Percentiles rank a stretch among this genome's conserved stretches.
phyloP scores from a whole-genome alignment of 2,888 invertebrate genomes.

The Catocala fraxini region DNA sequence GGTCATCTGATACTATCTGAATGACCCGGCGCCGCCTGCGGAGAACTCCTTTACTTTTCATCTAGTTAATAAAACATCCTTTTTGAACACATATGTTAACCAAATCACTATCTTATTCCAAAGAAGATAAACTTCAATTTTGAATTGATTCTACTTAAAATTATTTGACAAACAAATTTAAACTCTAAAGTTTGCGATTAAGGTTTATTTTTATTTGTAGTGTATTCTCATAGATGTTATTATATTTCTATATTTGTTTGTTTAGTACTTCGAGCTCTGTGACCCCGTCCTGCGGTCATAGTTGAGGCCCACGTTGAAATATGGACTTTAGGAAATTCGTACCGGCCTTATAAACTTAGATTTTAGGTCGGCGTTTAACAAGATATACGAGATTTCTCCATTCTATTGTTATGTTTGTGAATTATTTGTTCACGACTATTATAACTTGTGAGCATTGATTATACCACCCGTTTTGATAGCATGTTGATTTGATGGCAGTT shows the following conservation, averaged over 20 bases:
- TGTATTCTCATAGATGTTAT: conserved; percentile 16
- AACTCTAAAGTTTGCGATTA: background rate
- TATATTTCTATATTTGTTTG: conserved; percentile 53
- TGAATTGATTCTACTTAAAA: background rate
- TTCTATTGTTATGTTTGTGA: conserved; percentile 14
- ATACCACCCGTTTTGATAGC: too few relatives aligned
- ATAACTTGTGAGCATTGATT: conserved; percentile 8
- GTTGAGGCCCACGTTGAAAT: conserved; percentile 63
- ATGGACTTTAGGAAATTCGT: conserved; percentile 58
- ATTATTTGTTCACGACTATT: conserved; percentile 15
- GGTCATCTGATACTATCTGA: conserved; percentile 76
- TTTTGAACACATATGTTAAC: background rate
- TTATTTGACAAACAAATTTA: background rate
- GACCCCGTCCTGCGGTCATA: conserved; percentile 69
- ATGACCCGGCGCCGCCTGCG: conserved; percentile 73
- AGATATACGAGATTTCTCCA: conserved; percentile 26
- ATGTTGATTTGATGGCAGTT: too few relatives aligned
- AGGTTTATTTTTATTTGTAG: conserved; percentile 3
- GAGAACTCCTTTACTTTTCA: conserved; percentile 59
- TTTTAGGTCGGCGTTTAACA: conserved; percentile 27
- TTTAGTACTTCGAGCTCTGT: conserved; percentile 61
- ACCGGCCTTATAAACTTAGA: conserved; percentile 29
- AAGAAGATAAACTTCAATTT: conserved; percentile 9
- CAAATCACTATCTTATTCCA: conserved; percentile 18
- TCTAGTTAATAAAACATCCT: conserved; percentile 40